phyloP scores from a whole-genome alignment of 2,888 invertebrate genomes.

The Stratiomys singularior region DNA sequence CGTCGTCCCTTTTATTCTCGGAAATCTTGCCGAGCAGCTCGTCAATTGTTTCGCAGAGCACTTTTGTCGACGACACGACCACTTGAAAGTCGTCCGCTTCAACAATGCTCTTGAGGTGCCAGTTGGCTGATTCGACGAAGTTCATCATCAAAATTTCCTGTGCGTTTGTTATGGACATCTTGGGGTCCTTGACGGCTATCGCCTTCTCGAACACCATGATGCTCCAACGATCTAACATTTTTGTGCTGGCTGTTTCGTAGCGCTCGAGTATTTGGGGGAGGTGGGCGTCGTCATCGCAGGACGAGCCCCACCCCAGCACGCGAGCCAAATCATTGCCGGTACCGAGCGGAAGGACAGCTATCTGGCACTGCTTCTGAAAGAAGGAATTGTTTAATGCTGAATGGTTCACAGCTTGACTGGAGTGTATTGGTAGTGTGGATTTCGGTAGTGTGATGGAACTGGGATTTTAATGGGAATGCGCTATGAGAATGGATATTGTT shows the following conservation, averaged over 20 bases:
- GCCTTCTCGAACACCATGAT: conserved; percentile 91
- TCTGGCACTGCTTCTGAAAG: conserved; percentile 86
- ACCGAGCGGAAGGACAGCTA: conserved; percentile 93
- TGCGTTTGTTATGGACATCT: conserved; percentile 67
- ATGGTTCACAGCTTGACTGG: neutral
- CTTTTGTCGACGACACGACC: conserved; percentile 77
- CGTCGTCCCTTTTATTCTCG: conserved; percentile 72
- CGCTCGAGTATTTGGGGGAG: conserved; percentile 90
- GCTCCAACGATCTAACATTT: conserved; percentile 98
- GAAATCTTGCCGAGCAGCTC: conserved; percentile 75
- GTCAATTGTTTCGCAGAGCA: conserved; percentile 81
- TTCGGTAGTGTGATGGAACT: no score
- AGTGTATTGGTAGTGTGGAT: neutral
- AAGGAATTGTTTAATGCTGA: neutral
- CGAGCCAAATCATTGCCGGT: conserved; percentile 97
- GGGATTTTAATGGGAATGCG: no score
- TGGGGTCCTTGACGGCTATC: conserved; percentile 70
- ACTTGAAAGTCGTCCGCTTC: conserved; percentile 81
- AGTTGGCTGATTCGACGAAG: conserved; percentile 81
- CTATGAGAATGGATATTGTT: no score
- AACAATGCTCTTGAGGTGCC: conserved; percentile 86
- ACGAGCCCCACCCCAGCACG: conserved; percentile 95
- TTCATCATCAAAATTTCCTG: conserved; percentile 70
- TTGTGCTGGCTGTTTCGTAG: conserved; percentile 96
- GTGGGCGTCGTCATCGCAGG: conserved; percentile 95